Evolutionary conservation across 2,113 vertebrate species (phyloP).

Genomic region (Noctilio leporinus): DNA sequence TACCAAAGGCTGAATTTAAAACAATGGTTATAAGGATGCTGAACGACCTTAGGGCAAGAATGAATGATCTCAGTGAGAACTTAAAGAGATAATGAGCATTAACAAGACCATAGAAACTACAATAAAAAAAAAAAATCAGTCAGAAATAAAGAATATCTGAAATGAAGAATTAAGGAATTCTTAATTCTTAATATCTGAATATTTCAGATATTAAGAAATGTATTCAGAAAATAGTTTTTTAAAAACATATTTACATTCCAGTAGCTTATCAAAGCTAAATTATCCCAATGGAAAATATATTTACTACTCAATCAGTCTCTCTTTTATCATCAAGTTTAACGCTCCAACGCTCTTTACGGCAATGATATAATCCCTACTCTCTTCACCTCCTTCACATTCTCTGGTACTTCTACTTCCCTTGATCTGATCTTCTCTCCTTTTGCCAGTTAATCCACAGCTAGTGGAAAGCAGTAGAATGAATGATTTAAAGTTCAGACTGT

Average conservation of each 20-base stretch:
- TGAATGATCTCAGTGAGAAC: no score
- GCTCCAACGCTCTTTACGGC: neutral
- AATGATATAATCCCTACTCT: neutral
- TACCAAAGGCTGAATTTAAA: no score
- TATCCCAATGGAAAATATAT: neutral
- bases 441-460: neutral
- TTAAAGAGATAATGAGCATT: no score
- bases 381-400: neutral
- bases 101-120: no score
- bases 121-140: no score
- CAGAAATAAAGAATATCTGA: no score
- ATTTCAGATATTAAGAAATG: no score
- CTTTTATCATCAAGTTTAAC: neutral
- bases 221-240: neutral
- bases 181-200: no score
- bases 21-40: no score
- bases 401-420: neutral
- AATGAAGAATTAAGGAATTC: no score
- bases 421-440: neutral
- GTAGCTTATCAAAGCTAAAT: neutral
- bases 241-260: neutral
- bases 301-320: neutral
- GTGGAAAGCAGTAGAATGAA: neutral
- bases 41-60: no score
- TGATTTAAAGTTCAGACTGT: neutral